Evolutionary conservation across 2,888 invertebrate species (phyloP).

Genomic region (Phortica magna): DNA sequence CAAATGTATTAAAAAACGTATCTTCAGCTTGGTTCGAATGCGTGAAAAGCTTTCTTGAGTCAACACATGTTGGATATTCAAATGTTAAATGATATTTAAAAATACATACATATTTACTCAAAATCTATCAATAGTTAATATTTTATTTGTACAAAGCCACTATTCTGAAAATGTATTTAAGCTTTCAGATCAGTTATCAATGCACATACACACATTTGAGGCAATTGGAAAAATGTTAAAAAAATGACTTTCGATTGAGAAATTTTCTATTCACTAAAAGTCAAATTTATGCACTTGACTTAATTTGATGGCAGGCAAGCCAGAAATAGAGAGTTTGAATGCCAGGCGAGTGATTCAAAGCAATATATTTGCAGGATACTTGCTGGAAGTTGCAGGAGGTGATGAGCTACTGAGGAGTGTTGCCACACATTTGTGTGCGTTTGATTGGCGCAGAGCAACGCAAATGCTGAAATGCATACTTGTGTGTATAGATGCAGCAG

Average conservation of each 20-base stretch:
- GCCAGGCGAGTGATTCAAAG: background rate
- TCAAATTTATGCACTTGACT: slow-evolving; percentile 66
- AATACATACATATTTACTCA: too few relatives aligned
- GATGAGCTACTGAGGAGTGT: slow-evolving; percentile 50
- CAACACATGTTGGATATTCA: too few relatives aligned
- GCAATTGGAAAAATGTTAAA: too few relatives aligned
- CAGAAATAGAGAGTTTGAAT: background rate
- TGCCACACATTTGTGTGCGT: background rate
- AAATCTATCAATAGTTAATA: too few relatives aligned
- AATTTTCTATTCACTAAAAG: slow-evolving; percentile 41
- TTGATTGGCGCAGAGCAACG: background rate
- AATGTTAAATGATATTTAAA: too few relatives aligned
- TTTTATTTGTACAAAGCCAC: too few relatives aligned
- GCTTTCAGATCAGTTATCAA: too few relatives aligned
- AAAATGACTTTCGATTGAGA: background rate
- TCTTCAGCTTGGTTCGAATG: too few relatives aligned
- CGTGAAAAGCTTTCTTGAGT: too few relatives aligned
- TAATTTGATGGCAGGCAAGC: slow-evolving; percentile 57
- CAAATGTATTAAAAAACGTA: too few relatives aligned
- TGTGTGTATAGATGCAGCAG: background rate
- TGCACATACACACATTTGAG: too few relatives aligned
- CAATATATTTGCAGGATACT: background rate
- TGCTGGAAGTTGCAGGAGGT: background rate
- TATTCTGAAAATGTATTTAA: too few relatives aligned
- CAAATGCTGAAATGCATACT: background rate